Conservation (phyloP, 2,888 invertebrate species). For the Liodrosophila aerea region DNA sequence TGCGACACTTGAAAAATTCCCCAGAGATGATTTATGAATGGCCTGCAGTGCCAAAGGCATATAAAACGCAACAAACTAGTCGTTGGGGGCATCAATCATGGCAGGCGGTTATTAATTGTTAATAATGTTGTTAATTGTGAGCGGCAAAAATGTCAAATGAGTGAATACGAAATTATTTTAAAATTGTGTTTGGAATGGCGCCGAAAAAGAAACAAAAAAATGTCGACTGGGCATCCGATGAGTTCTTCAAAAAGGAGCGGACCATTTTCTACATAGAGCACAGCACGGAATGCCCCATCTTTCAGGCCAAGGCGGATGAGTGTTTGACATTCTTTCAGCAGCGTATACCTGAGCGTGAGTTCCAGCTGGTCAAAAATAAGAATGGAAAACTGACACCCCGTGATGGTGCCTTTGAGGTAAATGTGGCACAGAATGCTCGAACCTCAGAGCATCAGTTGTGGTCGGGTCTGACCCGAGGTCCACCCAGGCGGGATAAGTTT, state of each 20-base stretch:
- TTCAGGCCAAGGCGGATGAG: constrained; percentile 75
- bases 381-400: constrained; percentile 69
- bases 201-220: constrained; percentile 51
- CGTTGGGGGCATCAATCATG: constrained; percentile 58
- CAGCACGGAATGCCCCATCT: constrained; percentile 79
- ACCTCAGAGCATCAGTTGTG: constrained; percentile 70
- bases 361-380: constrained; percentile 72
- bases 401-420: constrained; percentile 78
- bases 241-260: constrained; percentile 75
- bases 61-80: constrained; percentile 41
- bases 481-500: constrained; percentile 80
- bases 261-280: constrained; percentile 79
- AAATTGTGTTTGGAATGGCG: constrained; percentile 38
- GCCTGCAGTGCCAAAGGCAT: constrained; percentile 33
- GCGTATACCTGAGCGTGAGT: constrained; percentile 71
- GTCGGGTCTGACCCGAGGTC: constrained; percentile 77
- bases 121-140: constrained; percentile 26
- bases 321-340: constrained; percentile 60
- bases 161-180: constrained; percentile 6
- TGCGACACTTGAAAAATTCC: constrained; percentile 25
- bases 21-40: constrained; percentile 59
- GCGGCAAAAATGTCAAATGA: constrained; percentile 21
- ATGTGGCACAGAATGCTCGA: constrained; percentile 77
- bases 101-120: constrained; percentile 46
- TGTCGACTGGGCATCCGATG: constrained; percentile 77